Evolutionary conservation across 2,797 vertebrate species (phyloP).

Genomic region (Rhinophrynus dorsalis): DNA sequence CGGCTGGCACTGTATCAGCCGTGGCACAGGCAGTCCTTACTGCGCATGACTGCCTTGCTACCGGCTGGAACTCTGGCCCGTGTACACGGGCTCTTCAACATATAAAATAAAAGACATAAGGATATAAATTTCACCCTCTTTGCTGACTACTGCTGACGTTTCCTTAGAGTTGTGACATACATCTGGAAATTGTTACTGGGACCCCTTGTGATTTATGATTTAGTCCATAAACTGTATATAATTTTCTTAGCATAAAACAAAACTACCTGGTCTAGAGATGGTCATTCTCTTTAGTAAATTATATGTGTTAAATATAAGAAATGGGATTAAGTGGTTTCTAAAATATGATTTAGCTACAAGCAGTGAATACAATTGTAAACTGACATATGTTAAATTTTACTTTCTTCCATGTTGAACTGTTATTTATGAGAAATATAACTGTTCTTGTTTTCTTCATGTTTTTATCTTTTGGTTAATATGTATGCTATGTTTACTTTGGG

Average conservation of each 20-base stretch:
- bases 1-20: no score
- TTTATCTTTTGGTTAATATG: no score
- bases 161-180: constrained; percentile 16
- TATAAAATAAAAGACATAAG: constrained; percentile 6
- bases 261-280: constrained; percentile 30
- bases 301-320: constrained; percentile 35
- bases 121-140: constrained; percentile 36
- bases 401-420: constrained; percentile 11
- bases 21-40: no score
- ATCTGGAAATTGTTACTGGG: constrained; percentile 32
- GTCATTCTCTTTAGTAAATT: constrained; percentile 35
- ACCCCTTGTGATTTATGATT: constrained; percentile 32
- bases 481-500: no score
- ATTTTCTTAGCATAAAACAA: constrained; percentile 39
- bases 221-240: constrained; percentile 16
- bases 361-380: constrained; percentile 37
- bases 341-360: constrained; percentile 23
- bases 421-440: no score
- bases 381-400: constrained; percentile 6
- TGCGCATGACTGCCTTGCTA: no score
- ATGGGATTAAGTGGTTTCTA: constrained; percentile 19
- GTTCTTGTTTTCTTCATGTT: no score
- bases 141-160: constrained; percentile 16
- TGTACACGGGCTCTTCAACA: no score
- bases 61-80: no score